These are phyloP conservation scores for Neolamprologus longior DNA, from an alignment of 2,113 vertebrate species.

Conservation along the genomic window DNA sequence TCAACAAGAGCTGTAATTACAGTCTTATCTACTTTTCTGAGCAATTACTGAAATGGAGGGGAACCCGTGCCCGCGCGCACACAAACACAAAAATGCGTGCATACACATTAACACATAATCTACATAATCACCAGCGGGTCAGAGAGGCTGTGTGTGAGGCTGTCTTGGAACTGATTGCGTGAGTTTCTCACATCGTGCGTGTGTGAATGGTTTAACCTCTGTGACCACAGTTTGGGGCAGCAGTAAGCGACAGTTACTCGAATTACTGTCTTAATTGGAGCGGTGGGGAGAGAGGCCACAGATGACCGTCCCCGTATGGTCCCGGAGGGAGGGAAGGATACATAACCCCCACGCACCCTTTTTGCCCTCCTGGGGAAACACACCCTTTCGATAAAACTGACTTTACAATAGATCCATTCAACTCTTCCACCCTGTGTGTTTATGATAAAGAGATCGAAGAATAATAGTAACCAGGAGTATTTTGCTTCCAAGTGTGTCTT, in stretches of 20 bases:
- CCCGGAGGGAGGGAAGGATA: background rate
- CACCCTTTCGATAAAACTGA: background rate
- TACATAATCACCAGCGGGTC: slow-evolving; percentile 40
- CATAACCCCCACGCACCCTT: background rate
- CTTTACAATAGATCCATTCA: background rate
- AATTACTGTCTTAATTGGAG: slow-evolving; percentile 13
- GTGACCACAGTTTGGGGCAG: background rate
- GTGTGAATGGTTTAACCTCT: slow-evolving; percentile 8
- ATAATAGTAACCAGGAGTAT: background rate
- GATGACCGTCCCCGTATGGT: background rate
- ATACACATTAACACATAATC: slow-evolving; percentile 1
- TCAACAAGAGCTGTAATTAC: slow-evolving; percentile 38
- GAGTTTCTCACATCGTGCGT: background rate
- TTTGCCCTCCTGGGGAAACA: background rate
- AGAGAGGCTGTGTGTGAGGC: background rate
- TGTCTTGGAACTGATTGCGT: background rate
- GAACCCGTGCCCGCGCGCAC: background rate
- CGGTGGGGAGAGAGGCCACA: background rate
- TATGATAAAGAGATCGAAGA: background rate
- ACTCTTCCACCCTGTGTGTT: background rate
- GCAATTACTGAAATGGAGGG: slow-evolving; percentile 46
- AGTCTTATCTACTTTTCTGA: slow-evolving; percentile 39
- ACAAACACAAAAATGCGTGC: background rate
- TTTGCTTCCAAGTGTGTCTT: background rate
- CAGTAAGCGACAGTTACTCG: background rate